A percentile compares a stretch with the other conserved stretches of the same genome.
phyloP scores from a whole-genome alignment of 1,140 invertebrate genomes.

The Nylanderia fulva region DNA sequence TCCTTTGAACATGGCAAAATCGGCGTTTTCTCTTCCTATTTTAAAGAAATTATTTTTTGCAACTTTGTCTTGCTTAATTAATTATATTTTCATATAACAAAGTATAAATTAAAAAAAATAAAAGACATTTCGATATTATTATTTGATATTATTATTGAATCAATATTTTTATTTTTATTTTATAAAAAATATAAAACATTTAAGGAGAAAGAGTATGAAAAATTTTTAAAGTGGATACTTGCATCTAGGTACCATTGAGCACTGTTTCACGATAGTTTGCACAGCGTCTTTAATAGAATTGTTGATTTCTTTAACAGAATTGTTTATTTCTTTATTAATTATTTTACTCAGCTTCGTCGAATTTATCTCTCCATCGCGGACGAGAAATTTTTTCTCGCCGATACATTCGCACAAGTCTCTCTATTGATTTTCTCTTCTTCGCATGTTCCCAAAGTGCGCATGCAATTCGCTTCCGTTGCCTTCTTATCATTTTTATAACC shows the following conservation, averaged over 20 bases:
- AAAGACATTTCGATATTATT: background rate
- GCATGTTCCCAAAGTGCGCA: background rate
- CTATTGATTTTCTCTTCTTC: background rate
- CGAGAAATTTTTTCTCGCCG: background rate
- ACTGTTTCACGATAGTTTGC: slow-evolving; percentile 67
- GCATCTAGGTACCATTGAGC: slow-evolving; percentile 72
- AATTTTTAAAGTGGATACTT: slow-evolving; percentile 60
- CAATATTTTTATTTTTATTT: background rate
- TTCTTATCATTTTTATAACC: slow-evolving; percentile 3
- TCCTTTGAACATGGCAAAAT: background rate
- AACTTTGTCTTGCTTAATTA: no score
- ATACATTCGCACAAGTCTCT: background rate
- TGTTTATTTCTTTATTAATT: slow-evolving; percentile 55
- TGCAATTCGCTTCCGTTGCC: slow-evolving; percentile 11
- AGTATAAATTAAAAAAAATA: background rate
- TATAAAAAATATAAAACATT: background rate
- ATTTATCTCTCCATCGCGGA: background rate
- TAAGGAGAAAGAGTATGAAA: background rate
- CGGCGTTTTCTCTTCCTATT: slow-evolving; percentile 31
- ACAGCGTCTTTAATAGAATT: slow-evolving; percentile 74
- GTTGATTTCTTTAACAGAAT: slow-evolving; percentile 52
- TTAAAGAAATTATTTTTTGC: slow-evolving; percentile 14
- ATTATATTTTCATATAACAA: background rate
- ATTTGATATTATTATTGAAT: background rate
- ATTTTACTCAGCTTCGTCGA: slow-evolving; percentile 64